Evolutionary conservation across 1,140 invertebrate species (phyloP).

Genomic region (Thaumetopoea pityocampa): DNA sequence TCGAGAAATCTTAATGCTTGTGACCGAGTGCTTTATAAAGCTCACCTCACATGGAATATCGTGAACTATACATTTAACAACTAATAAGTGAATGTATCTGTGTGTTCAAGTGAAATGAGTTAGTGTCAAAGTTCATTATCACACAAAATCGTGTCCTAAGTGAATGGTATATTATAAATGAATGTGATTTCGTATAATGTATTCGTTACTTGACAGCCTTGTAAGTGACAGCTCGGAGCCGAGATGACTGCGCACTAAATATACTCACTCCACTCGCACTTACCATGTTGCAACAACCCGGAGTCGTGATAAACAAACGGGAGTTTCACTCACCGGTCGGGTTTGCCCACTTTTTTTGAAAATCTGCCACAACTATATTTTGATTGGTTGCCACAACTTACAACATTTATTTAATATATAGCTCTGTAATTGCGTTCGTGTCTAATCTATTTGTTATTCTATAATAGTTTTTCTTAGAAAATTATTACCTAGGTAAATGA

Average conservation of each 20-base stretch:
- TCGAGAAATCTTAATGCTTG: too few relatives aligned
- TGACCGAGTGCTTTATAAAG: too few relatives aligned
- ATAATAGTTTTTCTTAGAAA: constrained; percentile 2
- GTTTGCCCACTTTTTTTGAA: too few relatives aligned
- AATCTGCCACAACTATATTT: too few relatives aligned
- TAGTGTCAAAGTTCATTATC: constrained; percentile 55
- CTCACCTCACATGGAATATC: too few relatives aligned
- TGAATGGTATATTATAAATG: constrained; percentile 46
- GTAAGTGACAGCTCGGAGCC: constrained; percentile 32
- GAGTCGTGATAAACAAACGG: constrained; percentile 40
- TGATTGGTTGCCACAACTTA: constrained; percentile 16
- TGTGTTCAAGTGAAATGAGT: constrained; percentile 31
- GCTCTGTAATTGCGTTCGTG: constrained; percentile 15
- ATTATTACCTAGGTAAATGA: too few relatives aligned
- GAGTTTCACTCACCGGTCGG: constrained; percentile 45
- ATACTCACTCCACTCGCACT: constrained; percentile 47
- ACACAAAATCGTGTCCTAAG: constrained; percentile 37
- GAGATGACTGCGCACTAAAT: constrained; percentile 33
- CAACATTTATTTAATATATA: constrained; percentile 7
- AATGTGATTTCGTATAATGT: constrained; percentile 47
- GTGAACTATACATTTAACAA: not conserved
- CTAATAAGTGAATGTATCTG: constrained; percentile 15
- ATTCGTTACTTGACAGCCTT: constrained; percentile 55
- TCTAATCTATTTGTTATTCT: constrained; percentile 21
- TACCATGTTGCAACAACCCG: constrained; percentile 44